phyloP scores from a whole-genome alignment of 2,888 invertebrate species.

The Cryptocheilus praepositus region DNA sequence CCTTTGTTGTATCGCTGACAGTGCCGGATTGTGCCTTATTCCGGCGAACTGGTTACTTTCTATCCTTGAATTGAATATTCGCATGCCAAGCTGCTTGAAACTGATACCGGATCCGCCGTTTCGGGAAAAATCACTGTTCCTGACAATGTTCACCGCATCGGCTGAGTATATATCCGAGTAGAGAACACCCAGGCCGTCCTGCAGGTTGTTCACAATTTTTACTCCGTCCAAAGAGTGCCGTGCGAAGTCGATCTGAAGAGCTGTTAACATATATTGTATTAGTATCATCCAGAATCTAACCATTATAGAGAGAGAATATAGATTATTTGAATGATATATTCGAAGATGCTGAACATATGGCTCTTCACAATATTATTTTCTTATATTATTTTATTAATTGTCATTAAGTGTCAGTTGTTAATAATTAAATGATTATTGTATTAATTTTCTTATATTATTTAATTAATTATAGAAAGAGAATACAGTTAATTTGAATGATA shows the following conservation, averaged over 20 bases:
- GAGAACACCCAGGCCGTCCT: constrained; percentile 94
- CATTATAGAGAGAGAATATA: no score
- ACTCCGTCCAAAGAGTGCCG: constrained; percentile 89
- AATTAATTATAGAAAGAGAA: no score
- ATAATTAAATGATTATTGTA: no score
- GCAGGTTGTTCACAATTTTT: constrained; percentile 88
- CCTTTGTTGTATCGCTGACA: constrained; percentile 88
- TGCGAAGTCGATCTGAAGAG: constrained; percentile 91
- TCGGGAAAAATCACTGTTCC: constrained; percentile 88
- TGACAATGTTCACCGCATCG: constrained; percentile 87
- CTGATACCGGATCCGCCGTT: constrained; percentile 93
- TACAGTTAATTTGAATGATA: no score
- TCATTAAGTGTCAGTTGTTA: no score
- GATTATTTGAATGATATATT: no score
- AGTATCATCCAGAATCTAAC: not conserved
- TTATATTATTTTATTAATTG: no score
- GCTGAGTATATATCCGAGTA: constrained; percentile 96
- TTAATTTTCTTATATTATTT: no score
- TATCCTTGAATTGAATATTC: constrained; percentile 85
- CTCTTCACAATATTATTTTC: no score
- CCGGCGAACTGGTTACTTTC: constrained; percentile 92
- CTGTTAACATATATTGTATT: constrained; percentile 67
- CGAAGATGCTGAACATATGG: no score
- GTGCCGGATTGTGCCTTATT: constrained; percentile 92
- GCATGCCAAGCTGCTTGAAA: constrained; percentile 90